Evolutionary conservation across 2,888 invertebrate species (phyloP).

Genomic region (Eupithecia vulgata): DNA sequence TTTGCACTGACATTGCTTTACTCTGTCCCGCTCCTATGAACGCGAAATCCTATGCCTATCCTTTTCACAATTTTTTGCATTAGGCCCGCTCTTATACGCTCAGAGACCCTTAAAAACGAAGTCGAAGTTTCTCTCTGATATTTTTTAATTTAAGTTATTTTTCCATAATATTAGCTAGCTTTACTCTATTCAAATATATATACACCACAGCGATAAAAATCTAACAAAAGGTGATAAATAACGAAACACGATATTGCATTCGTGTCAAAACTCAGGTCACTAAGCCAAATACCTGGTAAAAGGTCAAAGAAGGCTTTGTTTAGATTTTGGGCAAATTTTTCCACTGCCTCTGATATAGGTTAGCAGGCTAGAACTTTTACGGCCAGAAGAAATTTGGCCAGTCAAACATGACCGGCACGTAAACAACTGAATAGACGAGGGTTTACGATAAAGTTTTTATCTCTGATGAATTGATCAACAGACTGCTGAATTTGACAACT

Average conservation of each 20-base stretch:
- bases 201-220: background rate
- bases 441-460: background rate
- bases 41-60: too few relatives aligned
- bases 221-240: background rate
- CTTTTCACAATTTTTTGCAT: too few relatives aligned
- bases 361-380: background rate
- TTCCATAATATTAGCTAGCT: background rate
- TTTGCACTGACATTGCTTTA: too few relatives aligned
- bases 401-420: background rate
- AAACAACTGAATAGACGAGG: background rate
- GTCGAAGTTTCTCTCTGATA: too few relatives aligned
- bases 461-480: background rate
- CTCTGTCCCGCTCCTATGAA: too few relatives aligned
- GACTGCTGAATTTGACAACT: conserved; percentile 4
- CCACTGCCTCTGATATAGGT: background rate
- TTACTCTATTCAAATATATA: background rate
- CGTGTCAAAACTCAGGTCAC: background rate
- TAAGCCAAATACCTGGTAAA: background rate
- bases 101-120: too few relatives aligned
- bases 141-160: too few relatives aligned
- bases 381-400: background rate
- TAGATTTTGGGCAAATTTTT: background rate
- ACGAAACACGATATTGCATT: background rate
- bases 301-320: background rate
- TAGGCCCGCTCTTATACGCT: too few relatives aligned